These are phyloP conservation scores for Dasypogon diadema DNA, from an alignment of 2,888 invertebrate species.

Conservation along the genomic window DNA sequence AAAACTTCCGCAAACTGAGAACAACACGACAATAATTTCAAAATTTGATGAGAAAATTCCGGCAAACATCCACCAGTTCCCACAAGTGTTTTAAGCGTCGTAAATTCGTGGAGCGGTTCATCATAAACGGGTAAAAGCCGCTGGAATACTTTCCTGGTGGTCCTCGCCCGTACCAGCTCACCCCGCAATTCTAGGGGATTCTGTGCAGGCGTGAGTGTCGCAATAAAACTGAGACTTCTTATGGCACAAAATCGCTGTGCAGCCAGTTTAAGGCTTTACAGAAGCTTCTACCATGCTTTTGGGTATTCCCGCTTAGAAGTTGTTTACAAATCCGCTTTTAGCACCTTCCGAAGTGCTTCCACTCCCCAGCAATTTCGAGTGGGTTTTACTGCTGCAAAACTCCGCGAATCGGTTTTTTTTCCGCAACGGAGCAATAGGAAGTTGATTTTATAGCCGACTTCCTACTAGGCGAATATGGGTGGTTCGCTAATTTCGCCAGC, in stretches of 20 bases:
- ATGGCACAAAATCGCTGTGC: slow-evolving; percentile 6
- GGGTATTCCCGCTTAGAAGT: not conserved
- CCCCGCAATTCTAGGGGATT: slow-evolving; percentile 3
- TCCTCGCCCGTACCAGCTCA: not conserved
- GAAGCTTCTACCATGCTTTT: too few species aligned
- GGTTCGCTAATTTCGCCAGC: slow-evolving; percentile 1
- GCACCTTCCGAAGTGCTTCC: not conserved
- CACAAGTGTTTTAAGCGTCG: slow-evolving; percentile 48
- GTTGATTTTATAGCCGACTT: not conserved
- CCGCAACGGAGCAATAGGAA: not conserved
- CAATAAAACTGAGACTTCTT: slow-evolving; percentile 43
- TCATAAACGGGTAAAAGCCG: slow-evolving; percentile 27
- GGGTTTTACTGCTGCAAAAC: not conserved
- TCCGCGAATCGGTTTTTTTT: not conserved
- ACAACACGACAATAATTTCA: slow-evolving; percentile 48
- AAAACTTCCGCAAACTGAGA: slow-evolving; percentile 13
- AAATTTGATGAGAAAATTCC: slow-evolving; percentile 42
- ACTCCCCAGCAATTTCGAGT: not conserved
- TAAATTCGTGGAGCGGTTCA: slow-evolving; percentile 41
- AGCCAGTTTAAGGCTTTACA: slow-evolving; percentile 15
- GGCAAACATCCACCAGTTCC: slow-evolving; percentile 36
- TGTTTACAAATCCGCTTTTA: slow-evolving; percentile 46
- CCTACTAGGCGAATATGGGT: not conserved
- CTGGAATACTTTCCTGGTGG: not conserved
- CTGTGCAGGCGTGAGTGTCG: slow-evolving; percentile 19